Evolutionary conservation across 1,140 invertebrate species (phyloP).

Genomic region (Stenopsyche tienmushanensis): DNA sequence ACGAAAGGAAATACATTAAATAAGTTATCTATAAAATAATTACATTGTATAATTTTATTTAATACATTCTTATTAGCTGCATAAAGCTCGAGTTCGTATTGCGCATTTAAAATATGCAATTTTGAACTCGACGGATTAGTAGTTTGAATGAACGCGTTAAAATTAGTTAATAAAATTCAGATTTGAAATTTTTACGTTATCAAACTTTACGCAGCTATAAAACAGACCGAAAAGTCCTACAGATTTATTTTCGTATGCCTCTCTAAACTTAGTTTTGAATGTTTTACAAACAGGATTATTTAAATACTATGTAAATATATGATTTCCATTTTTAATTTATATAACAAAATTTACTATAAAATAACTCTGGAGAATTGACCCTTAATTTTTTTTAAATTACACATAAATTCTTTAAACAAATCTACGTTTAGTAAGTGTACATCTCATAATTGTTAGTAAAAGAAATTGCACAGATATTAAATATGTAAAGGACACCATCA

Average conservation of each 20-base stretch:
- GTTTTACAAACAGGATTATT: neutral
- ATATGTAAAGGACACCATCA: constrained; percentile 6
- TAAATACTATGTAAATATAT: neutral
- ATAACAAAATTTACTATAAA: neutral
- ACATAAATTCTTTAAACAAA: neutral
- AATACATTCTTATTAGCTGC: no score
- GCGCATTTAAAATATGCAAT: no score
- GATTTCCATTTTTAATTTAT: neutral
- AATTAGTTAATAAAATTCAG: no score
- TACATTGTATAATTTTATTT: no score
- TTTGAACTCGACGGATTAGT: no score
- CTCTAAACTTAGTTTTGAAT: neutral
- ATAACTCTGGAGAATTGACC: neutral
- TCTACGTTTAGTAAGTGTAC: neutral
- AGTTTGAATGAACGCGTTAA: no score
- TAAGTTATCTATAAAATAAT: no score
- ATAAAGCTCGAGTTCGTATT: no score
- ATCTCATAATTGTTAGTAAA: neutral
- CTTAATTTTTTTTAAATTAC: constrained; percentile 3
- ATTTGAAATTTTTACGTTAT: no score
- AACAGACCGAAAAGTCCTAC: neutral
- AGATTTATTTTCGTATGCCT: neutral
- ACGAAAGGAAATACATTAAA: no score
- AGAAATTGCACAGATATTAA: neutral
- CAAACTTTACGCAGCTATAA: no score